A percentile compares a stretch with the other conserved stretches of the same genome.
Evolutionary conservation across 2,797 vertebrate genomes (phyloP).

Genomic region (Bradypus variegatus): DNA sequence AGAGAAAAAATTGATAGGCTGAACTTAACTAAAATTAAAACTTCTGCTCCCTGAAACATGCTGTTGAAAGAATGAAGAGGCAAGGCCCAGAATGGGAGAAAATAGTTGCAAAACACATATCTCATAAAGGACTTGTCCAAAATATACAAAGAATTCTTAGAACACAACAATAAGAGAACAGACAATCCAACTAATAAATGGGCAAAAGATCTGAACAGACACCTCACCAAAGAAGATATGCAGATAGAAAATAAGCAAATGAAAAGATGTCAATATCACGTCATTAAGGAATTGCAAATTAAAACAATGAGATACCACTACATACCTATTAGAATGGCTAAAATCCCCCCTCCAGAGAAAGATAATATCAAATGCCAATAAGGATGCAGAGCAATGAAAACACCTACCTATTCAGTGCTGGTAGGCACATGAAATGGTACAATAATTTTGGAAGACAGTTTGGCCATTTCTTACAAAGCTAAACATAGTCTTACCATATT

Average conservation of each 20-base stretch:
- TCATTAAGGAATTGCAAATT: background rate
- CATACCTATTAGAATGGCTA: background rate
- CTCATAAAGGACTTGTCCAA: background rate
- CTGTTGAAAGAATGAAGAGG: background rate
- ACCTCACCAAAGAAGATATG: background rate
- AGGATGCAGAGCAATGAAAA: background rate
- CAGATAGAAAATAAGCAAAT: too few species aligned
- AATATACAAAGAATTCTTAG: background rate
- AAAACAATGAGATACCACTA: constrained; percentile 9
- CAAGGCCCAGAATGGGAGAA: background rate
- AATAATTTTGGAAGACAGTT: background rate
- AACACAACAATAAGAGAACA: background rate
- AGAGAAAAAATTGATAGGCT: background rate
- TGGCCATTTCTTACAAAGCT: constrained; percentile 14
- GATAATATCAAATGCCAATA: background rate
- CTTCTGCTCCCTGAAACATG: background rate
- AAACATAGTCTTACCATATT: background rate
- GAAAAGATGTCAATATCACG: background rate
- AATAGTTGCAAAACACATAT: background rate
- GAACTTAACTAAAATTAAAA: constrained; percentile 10
- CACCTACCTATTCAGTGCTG: background rate
- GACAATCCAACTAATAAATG: background rate
- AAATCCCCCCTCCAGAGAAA: background rate
- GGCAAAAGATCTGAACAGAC: background rate
- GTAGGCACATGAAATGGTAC: background rate